Percentiles rank a stretch among this genome's conserved stretches.
phyloP scores from a whole-genome alignment of 2,888 invertebrate species.

The Eilema griseolum region DNA sequence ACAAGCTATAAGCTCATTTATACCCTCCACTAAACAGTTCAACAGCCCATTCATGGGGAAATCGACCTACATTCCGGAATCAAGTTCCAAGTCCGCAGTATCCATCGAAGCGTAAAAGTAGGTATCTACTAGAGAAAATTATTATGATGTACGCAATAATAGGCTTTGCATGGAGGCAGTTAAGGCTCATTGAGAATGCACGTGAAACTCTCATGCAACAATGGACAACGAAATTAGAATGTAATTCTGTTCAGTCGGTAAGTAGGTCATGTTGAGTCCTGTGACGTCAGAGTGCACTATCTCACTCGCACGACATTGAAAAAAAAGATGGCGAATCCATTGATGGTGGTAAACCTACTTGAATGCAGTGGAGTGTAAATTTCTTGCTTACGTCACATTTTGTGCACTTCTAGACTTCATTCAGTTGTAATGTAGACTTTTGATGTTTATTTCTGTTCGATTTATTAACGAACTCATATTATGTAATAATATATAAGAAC shows the following conservation, averaged over 20 bases:
- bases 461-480: neutral
- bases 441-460: neutral
- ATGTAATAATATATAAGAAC: neutral
- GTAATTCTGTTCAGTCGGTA: constrained; percentile 47
- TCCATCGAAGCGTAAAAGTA: constrained; percentile 36
- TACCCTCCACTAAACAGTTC: constrained; percentile 47
- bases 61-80: constrained; percentile 58
- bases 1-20: constrained; percentile 31
- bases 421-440: neutral
- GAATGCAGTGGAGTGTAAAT: constrained; percentile 18
- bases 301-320: constrained; percentile 47
- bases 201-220: constrained; percentile 11
- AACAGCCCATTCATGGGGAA: constrained; percentile 57
- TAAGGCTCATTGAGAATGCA: constrained; percentile 26
- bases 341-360: constrained; percentile 49
- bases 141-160: constrained; percentile 28
- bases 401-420: neutral
- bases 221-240: constrained; percentile 48
- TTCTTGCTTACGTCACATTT: constrained; percentile 12
- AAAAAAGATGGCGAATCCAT: constrained; percentile 63
- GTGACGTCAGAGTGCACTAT: constrained; percentile 68
- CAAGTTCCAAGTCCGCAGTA: constrained; percentile 43
- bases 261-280: constrained; percentile 57
- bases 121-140: constrained; percentile 29
- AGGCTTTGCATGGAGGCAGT: constrained; percentile 5